phyloP scores from a whole-genome alignment of 2,797 vertebrate genomes.

The Mionectes olivaceus region DNA sequence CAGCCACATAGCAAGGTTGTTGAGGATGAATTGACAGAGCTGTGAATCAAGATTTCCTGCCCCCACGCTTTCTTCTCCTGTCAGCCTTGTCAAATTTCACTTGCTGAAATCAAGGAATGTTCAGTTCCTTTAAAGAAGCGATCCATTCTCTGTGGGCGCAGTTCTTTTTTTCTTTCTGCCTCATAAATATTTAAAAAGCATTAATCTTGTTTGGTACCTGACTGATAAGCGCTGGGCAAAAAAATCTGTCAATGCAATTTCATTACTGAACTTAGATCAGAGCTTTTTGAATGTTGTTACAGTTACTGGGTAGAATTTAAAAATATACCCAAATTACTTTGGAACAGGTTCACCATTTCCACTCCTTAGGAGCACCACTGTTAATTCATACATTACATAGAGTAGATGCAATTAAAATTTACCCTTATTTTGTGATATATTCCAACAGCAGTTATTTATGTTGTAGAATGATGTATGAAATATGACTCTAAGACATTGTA shows the following conservation, averaged over 20 bases:
- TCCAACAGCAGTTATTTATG: neutral
- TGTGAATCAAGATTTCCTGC: constrained; percentile 58
- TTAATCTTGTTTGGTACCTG: constrained; percentile 49
- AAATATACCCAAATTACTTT: neutral
- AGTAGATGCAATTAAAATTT: neutral
- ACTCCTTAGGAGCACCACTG: neutral
- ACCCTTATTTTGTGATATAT: neutral
- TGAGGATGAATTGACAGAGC: constrained; percentile 41
- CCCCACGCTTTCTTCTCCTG: constrained; percentile 36
- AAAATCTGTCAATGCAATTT: constrained; percentile 21
- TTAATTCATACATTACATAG: neutral
- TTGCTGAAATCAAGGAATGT: constrained; percentile 17
- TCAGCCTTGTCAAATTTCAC: constrained; percentile 51
- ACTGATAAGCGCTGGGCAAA: constrained; percentile 38
- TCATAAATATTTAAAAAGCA: constrained; percentile 51
- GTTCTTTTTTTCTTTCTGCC: constrained; percentile 2
- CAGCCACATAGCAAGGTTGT: constrained; percentile 32
- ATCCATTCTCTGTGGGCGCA: neutral
- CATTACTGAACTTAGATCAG: constrained; percentile 11
- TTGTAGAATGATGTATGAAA: neutral
- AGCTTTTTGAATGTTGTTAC: neutral
- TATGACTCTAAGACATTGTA: neutral
- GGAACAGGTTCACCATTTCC: neutral
- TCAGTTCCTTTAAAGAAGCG: constrained; percentile 24
- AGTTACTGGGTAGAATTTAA: constrained; percentile 1